Evolutionary conservation across 2,888 invertebrate genomes (phyloP), one percentile per base, ranked within the genome.

Genomic region (Drosophila nigricruria): DNA sequence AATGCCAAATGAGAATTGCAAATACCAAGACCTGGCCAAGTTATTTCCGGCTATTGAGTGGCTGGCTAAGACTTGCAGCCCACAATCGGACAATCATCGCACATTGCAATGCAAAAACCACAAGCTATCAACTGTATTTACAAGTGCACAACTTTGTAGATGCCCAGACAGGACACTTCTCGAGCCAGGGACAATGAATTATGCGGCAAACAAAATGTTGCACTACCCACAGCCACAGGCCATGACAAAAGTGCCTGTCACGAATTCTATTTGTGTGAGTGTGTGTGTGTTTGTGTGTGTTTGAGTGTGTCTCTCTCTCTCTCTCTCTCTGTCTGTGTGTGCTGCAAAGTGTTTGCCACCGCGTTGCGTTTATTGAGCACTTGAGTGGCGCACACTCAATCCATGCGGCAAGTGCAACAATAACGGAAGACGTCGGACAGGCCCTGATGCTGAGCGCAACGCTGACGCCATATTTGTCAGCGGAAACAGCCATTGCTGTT

Each of bases 301-400:
- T n/a, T n/a, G 34, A 20, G 25, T 61, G 50, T 27, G 60, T 53
- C 25, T 36, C 18, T 20, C 30, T 36, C 18, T 18, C 53, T 38
- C 36, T 45, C 32, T 30, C 14, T 14, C 38, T 38, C 47, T 25
- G 25, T 27, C 2, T 49, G 43, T 70, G 59, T 60, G 58, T 67
- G 66, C 16, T 64, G 40, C 25, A 61, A 61, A 62, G 69, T 64
- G 56, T 47, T 49, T 73, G 76, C 62, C 57, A 42, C 77, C 74
- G 74, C 70, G 79, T 54, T 62, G 79, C 73, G 88, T 88, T 88
- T 88, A 88, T 85, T 82, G 88, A 85, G 83, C 83, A 85, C 88
- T 85, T 77, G 82, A 85, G 77, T 70, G 79, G 50, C 68, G 63
- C 57, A 50, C 81, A 79, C 82, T 75, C 83, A 82, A 81, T 80